Evolutionary conservation across 2,797 vertebrate species (phyloP).

Genomic region (Anomalospiza imberbis): DNA sequence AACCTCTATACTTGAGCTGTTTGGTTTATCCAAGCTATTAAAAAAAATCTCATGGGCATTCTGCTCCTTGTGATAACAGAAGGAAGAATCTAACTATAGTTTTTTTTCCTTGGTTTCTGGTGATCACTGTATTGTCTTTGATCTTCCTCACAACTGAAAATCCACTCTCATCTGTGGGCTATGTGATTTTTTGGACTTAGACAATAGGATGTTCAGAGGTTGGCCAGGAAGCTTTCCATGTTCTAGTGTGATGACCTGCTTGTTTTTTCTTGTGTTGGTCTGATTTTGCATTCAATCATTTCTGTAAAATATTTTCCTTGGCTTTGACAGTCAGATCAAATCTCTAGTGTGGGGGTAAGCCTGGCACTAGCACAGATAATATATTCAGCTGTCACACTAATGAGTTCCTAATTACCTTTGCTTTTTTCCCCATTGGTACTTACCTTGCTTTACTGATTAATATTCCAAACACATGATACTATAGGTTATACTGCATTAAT

Average conservation of each 20-base stretch:
- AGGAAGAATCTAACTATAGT: neutral
- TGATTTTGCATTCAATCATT: neutral
- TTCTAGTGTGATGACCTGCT: neutral
- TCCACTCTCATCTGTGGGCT: neutral
- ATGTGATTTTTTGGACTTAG: neutral
- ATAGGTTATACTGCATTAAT: neutral
- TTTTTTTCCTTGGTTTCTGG: neutral
- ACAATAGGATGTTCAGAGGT: neutral
- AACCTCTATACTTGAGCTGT: neutral
- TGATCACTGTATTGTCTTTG: neutral
- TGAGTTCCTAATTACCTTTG: constrained; percentile 43
- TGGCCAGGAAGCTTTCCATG: neutral
- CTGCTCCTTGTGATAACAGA: neutral
- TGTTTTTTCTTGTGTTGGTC: neutral
- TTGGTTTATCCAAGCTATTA: neutral
- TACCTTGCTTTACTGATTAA: constrained; percentile 39
- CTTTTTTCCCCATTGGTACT: neutral
- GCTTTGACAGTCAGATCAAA: constrained; percentile 25
- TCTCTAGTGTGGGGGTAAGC: neutral
- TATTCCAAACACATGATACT: constrained; percentile 8
- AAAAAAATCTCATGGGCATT: neutral
- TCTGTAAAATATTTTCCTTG: neutral
- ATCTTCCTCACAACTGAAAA: neutral
- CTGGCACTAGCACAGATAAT: neutral
- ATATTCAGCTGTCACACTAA: constrained; percentile 49